Conservation (phyloP, 2,113 vertebrate species). For the Ammodytes marinus region DNA sequence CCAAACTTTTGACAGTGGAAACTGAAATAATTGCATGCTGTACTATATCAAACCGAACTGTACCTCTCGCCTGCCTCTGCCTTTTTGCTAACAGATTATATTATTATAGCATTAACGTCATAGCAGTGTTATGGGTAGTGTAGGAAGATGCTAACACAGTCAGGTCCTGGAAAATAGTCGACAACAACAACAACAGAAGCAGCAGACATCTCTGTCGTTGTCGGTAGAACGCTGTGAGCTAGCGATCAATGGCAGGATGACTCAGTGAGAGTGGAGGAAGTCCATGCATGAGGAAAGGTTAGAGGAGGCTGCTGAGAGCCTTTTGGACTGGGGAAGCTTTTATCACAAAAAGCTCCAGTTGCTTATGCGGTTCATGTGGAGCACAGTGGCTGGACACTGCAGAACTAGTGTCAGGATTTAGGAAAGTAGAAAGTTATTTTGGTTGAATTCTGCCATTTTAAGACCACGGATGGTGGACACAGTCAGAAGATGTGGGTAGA, state of each 20-base stretch:
- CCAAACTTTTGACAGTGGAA: too few species aligned
- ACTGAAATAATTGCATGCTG: too few species aligned
- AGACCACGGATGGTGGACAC: neutral
- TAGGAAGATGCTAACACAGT: too few species aligned
- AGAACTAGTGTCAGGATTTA: neutral
- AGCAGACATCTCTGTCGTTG: slow-evolving; percentile 9
- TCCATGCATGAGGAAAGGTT: slow-evolving; percentile 47
- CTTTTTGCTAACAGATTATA: neutral
- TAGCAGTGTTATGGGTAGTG: neutral
- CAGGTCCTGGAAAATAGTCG: too few species aligned
- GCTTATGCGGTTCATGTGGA: neutral
- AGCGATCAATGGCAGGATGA: slow-evolving; percentile 42
- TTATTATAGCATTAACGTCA: neutral
- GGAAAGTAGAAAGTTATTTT: neutral
- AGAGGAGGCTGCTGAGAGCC: slow-evolving; percentile 39
- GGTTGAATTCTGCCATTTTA: slow-evolving; percentile 2
- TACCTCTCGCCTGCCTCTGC: neutral
- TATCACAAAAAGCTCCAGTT: slow-evolving; percentile 33
- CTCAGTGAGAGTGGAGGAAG: slow-evolving; percentile 29
- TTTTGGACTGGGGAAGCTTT: slow-evolving; percentile 29
- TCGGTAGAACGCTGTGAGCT: slow-evolving; percentile 9
- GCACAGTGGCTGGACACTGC: neutral
- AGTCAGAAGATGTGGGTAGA: neutral
- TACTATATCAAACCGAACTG: too few species aligned
- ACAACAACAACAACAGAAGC: slow-evolving; percentile 7